Percentiles rank a stretch among this genome's conserved stretches.
Conservation (phyloP, 1,140 invertebrate species). For the Sycobia sp. region DNA sequence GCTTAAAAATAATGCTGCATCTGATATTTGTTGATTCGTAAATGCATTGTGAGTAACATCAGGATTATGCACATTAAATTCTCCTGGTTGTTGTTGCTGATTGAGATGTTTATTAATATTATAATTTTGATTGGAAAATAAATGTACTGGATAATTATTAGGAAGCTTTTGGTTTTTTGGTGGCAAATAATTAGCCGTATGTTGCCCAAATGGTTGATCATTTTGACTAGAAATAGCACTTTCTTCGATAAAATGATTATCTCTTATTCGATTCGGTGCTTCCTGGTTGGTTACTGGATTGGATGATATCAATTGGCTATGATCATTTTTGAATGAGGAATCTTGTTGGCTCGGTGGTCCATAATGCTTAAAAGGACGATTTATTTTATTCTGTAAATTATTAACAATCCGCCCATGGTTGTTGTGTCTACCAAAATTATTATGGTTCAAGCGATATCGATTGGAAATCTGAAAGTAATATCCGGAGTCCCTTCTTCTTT, state of each 20-base stretch:
- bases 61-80: slow-evolving; percentile 28
- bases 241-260: slow-evolving; percentile 43
- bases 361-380: slow-evolving; percentile 50
- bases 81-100: slow-evolving; percentile 2
- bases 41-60: slow-evolving; percentile 37
- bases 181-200: slow-evolving; percentile 56
- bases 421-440: slow-evolving; percentile 12
- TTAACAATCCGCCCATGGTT: slow-evolving; percentile 37
- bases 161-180: slow-evolving; percentile 56
- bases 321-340: slow-evolving; percentile 33
- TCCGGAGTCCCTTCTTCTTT: slow-evolving; percentile 51
- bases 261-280: slow-evolving; percentile 44
- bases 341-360: slow-evolving; percentile 46
- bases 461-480: slow-evolving; percentile 46
- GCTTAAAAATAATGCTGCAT: slow-evolving; percentile 51
- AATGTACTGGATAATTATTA: slow-evolving; percentile 21
- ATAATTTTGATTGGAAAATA: slow-evolving; percentile 36
- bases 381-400: slow-evolving; percentile 42
- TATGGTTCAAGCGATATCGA: slow-evolving; percentile 35
- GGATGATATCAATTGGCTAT: slow-evolving; percentile 22
- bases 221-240: slow-evolving; percentile 57
- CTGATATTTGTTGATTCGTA: slow-evolving; percentile 49
- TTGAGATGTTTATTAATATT: background rate
- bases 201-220: slow-evolving; percentile 49
- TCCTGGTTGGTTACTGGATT: slow-evolving; percentile 36